Base-by-base conservation (phyloP, 2,797 vertebrate genomes). In the Acanthornis magna region DNA sequence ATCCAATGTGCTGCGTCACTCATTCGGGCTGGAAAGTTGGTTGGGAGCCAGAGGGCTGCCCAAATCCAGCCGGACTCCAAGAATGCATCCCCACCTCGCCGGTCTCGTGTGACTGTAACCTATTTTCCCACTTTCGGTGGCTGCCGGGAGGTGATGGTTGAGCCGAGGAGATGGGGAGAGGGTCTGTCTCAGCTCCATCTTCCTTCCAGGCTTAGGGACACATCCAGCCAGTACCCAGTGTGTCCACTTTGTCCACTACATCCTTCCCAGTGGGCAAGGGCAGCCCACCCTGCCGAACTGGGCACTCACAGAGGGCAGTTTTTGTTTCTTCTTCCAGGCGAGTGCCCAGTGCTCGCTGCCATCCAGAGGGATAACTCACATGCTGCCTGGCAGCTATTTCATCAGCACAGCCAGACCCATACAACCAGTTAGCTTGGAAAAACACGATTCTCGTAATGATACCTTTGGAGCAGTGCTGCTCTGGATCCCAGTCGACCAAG, bases 391-490 rank as follows among this genome's bases (percentile, higher is more conserved):
- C 91, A 89, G 91, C 76, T 74, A 65, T 97, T 97, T 96, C 92
- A 88, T 96, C 95, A 96, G 95, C 91, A 53, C 4, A 1, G 79
- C 66, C 1, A 9, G 89, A 95, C 96, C 93, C 83, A 96, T 89
- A 96, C 58, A 96, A 96, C 96, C 95, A 88, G 96, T 96, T 84
- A 76, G 96, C 95, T 96, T 16, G 66, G 95, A 96, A 97, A 94
- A 96, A 93, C 96, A 91, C 38, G 91, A 94, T 78, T 93, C 85
- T 83, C 75, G 61, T 96, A 96, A 96, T 96, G 94, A 96, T 68
- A 96, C 91, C 96, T 95, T 95, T 90, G 85, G 51, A 90, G n/a
- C 71, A 63, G 38, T 61, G 65, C 70, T 66, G 79, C 88, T 94
- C 48, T 1, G 47, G 78, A 89, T 96, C 94, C 55, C 71, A 73